These are phyloP conservation scores for Nesometra sesokonis DNA, from an alignment of 35 echinoderm and acorn worm genomes.

Conservation along the genomic window DNA sequence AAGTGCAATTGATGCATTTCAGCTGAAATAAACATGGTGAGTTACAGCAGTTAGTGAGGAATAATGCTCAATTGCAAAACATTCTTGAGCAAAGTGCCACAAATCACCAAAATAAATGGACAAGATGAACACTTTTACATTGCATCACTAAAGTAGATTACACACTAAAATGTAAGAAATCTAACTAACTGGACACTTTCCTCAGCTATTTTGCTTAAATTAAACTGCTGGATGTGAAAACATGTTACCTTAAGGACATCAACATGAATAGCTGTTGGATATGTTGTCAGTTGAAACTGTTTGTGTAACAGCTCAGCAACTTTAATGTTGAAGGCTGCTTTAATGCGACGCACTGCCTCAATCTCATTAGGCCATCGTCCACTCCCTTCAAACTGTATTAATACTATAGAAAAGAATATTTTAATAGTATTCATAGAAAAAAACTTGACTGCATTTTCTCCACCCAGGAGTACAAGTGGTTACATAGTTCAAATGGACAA, in stretches of 20 bases:
- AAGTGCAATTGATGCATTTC: too few species aligned
- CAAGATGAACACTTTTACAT: too few species aligned
- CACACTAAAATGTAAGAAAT: background rate
- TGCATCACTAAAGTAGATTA: background rate
- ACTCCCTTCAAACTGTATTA: conserved; percentile 83
- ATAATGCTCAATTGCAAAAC: too few species aligned
- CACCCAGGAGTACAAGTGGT: too few species aligned
- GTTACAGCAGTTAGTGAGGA: too few species aligned
- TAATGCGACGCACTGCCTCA: conserved; percentile 72
- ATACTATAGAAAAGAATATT: conserved; percentile 16
- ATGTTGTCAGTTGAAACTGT: conserved; percentile 33
- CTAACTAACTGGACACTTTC: too few species aligned
- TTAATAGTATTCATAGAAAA: background rate
- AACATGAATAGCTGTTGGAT: conserved; percentile 39
- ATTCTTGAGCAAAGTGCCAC: too few species aligned
- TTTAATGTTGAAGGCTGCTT: conserved; percentile 86
- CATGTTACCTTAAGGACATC: conserved; percentile 69
- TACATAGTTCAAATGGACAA: background rate
- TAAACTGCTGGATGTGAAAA: too few species aligned
- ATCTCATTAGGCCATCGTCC: conserved; percentile 86
- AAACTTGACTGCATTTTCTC: background rate
- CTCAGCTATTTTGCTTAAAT: too few species aligned
- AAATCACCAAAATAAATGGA: too few species aligned
- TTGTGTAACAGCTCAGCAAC: conserved; percentile 54
- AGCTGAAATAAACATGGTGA: too few species aligned